Percentiles rank a stretch among this genome's conserved stretches.
Evolutionary conservation across 2,113 vertebrate species (phyloP).

Genomic region (Chloebia gouldiae): DNA sequence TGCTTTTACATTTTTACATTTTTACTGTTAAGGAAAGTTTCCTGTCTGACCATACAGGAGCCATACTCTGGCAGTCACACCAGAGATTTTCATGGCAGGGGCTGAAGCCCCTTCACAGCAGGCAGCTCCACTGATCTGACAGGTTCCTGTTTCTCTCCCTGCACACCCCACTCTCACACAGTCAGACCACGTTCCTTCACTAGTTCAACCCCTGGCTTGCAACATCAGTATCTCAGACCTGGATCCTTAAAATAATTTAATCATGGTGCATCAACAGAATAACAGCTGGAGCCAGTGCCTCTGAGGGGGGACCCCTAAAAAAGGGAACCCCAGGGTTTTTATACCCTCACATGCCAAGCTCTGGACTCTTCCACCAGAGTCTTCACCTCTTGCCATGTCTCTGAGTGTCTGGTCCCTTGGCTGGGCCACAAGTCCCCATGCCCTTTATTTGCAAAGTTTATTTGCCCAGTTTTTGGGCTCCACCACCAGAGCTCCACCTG

Average conservation of each 20-base stretch:
- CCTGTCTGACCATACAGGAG: background rate
- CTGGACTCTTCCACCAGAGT: background rate
- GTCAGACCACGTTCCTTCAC: background rate
- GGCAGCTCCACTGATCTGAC: accelerated
- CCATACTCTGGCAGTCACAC: background rate
- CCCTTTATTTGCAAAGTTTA: background rate
- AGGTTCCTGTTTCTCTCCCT: accelerated
- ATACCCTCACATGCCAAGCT: background rate
- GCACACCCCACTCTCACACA: background rate
- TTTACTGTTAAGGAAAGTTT: background rate
- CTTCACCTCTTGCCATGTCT: background rate
- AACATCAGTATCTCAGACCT: background rate
- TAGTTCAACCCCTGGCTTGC: background rate
- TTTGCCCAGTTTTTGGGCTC: background rate
- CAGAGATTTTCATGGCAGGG: accelerated
- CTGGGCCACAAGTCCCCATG: background rate
- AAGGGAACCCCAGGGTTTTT: background rate
- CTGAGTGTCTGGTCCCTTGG: accelerated
- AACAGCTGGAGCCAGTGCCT: accelerated
- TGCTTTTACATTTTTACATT: background rate
- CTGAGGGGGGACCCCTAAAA: accelerated
- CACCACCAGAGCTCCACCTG: background rate
- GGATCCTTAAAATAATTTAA: background rate
- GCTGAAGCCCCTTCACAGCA: accelerated
- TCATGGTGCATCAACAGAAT: background rate